These are phyloP conservation scores for Eudyptes chrysolophus DNA, from an alignment of 2,113 vertebrate species.

Conservation along the genomic window DNA sequence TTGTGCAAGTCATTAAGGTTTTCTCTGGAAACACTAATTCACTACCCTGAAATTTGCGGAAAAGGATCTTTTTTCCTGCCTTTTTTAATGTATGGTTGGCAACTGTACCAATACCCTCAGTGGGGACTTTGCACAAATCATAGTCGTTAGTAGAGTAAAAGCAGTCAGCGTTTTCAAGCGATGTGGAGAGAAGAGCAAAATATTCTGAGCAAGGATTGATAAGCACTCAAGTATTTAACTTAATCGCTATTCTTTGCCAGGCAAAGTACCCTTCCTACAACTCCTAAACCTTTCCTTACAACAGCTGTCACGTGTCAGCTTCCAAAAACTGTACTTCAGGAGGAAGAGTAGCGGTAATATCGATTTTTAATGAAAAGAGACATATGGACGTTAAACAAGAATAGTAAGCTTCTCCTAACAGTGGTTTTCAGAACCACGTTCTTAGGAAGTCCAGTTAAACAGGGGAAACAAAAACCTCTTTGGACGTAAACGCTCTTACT, in stretches of 20 bases:
- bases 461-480: not conserved
- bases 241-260: not conserved
- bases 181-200: not conserved
- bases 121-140: not conserved
- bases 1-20: not conserved
- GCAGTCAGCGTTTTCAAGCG: not conserved
- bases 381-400: not conserved
- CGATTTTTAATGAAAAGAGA: not conserved
- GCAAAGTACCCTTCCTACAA: not conserved
- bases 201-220: not conserved
- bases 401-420: not conserved
- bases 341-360: accelerated
- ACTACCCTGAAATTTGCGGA: not conserved
- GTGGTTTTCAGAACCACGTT: not conserved
- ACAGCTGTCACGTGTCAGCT: not conserved
- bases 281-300: not conserved
- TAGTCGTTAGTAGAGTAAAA: not conserved
- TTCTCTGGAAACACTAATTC: not conserved
- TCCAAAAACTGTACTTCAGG: not conserved
- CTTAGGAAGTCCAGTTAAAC: not conserved
- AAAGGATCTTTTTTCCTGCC: not conserved
- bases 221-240: not conserved
- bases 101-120: not conserved
- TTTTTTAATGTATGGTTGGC: not conserved
- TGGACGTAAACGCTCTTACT: accelerated